phyloP scores from a whole-genome alignment of 2,797 vertebrate species.

The Xiphorhynchus erythropygius region DNA sequence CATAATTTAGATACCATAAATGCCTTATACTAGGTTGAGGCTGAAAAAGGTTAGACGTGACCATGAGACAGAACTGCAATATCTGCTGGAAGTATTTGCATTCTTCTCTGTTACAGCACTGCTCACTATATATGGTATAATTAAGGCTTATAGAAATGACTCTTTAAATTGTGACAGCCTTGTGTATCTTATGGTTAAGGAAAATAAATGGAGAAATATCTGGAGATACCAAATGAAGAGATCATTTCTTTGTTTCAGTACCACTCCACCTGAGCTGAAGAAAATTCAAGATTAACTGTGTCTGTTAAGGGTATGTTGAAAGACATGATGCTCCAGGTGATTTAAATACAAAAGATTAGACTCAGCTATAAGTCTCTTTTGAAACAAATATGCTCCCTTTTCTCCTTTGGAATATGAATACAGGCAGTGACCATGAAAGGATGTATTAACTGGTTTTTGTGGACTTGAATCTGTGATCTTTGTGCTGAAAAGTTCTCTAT shows the following conservation, averaged over 20 bases:
- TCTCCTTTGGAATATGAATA: neutral
- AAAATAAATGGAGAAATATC: neutral
- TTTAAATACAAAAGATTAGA: neutral
- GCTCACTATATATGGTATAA: neutral
- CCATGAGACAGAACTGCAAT: neutral
- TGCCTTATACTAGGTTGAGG: neutral
- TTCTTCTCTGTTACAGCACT: neutral
- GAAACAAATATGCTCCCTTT: neutral
- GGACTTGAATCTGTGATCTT: neutral
- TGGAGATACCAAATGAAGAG: neutral
- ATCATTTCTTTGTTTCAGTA: neutral
- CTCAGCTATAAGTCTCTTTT: neutral
- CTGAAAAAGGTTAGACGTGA: neutral
- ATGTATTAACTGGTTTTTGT: neutral
- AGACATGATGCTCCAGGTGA: neutral
- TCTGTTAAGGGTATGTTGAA: neutral
- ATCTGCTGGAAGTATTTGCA: neutral
- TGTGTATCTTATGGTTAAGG: neutral
- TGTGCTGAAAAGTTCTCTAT: neutral
- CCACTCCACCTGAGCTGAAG: neutral
- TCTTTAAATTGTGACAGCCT: neutral
- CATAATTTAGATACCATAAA: neutral
- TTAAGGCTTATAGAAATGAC: neutral
- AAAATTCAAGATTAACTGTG: neutral
- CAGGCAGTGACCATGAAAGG: neutral